Conservation (phyloP, 2,113 vertebrate species). For the Collichthys lucidus region DNA sequence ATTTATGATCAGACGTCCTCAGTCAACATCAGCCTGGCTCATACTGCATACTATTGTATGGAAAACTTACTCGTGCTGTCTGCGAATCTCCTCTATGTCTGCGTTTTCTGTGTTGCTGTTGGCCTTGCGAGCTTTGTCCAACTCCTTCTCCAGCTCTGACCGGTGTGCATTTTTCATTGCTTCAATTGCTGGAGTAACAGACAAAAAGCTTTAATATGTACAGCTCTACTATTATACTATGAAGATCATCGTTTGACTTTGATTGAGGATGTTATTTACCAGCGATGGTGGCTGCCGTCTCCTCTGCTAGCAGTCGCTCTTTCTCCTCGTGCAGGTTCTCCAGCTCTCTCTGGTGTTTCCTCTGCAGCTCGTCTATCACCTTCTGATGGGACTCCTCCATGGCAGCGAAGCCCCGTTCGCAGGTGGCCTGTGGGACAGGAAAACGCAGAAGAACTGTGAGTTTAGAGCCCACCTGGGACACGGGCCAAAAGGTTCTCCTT, state of each 20-base stretch:
- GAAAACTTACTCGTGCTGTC: conserved; percentile 85
- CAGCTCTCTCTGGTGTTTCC: conserved; percentile 87
- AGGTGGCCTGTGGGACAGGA: conserved; percentile 80
- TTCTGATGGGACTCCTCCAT: conserved; percentile 90
- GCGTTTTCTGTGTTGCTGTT: conserved; percentile 83
- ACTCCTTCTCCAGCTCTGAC: conserved; percentile 85
- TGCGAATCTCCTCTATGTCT: conserved; percentile 85
- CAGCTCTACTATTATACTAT: neutral
- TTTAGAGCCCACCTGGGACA: neutral
- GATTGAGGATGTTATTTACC: conserved; percentile 64
- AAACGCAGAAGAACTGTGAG: conserved; percentile 40
- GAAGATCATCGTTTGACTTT: too few species aligned
- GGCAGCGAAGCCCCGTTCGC: conserved; percentile 86
- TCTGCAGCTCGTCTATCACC: conserved; percentile 86
- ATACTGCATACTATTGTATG: neutral
- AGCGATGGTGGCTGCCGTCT: conserved; percentile 86
- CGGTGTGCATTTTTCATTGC: conserved; percentile 89
- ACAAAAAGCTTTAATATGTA: conserved; percentile 6
- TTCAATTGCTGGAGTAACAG: conserved; percentile 81
- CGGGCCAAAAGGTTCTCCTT: conserved; percentile 41
- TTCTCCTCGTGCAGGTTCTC: conserved; percentile 87
- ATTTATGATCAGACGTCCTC: neutral
- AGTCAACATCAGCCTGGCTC: neutral
- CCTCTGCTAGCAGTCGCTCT: conserved; percentile 85
- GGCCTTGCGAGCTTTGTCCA: conserved; percentile 84